Conservation (phyloP, 2,797 vertebrate species). For the Luscinia luscinia region DNA sequence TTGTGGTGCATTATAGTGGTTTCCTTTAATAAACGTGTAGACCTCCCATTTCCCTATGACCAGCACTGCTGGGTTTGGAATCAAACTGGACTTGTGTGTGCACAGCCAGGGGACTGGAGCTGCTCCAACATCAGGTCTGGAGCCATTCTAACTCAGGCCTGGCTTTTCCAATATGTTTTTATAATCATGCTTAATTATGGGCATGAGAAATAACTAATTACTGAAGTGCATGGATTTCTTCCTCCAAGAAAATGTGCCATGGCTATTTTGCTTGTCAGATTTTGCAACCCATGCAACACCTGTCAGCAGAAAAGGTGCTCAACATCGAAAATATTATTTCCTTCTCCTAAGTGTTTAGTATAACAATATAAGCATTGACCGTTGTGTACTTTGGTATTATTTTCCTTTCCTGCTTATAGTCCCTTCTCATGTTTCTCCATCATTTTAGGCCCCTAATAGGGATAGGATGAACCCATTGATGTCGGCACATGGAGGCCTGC, state of each 20-base stretch:
- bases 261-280: neutral
- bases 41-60: neutral
- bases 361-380: slow-evolving; percentile 63
- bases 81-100: neutral
- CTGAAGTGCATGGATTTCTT: neutral
- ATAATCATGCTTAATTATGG: neutral
- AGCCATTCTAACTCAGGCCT: neutral
- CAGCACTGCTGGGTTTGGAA: neutral
- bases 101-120: neutral
- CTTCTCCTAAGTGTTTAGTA: slow-evolving; percentile 5
- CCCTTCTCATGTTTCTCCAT: slow-evolving; percentile 82
- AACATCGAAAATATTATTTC: slow-evolving; percentile 47
- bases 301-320: neutral
- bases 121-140: neutral
- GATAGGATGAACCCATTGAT: slow-evolving; percentile 80
- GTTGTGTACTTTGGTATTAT: slow-evolving; percentile 68
- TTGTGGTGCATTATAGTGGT: neutral
- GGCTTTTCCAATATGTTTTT: slow-evolving; percentile 18
- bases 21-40: neutral
- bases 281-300: neutral
- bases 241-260: neutral
- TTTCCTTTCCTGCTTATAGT: slow-evolving; percentile 73
- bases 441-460: slow-evolving; percentile 78
- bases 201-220: slow-evolving; percentile 35
- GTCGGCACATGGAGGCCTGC: slow-evolving; percentile 75